Base-by-base conservation (phyloP, 2,797 vertebrate genomes). In the Halcyon smyrnensis region DNA sequence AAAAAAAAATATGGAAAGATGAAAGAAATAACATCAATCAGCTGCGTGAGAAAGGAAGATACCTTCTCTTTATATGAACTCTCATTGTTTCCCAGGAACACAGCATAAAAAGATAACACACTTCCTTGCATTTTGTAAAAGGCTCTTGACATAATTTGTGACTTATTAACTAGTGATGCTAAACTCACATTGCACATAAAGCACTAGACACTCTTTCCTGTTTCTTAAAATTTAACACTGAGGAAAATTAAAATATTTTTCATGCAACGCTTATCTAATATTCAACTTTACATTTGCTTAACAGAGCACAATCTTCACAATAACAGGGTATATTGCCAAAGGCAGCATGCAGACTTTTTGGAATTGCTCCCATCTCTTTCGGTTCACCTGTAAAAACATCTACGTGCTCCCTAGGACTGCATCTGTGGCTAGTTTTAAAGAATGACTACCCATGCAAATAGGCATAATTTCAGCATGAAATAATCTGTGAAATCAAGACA, bases 311-410 rank as follows among this genome's bases (percentile, higher is more conserved):
- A 28, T 98, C 98, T 98, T 98, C 98, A 98, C 98, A 98, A 98
- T 98, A 98, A 98, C 97, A 98, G 98, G 97, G 96, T 98, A 97
- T 93, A 97, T 97, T 98, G 98, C 98, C 98, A 98, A 98, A 98
- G 97, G 98, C 98, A 97, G 98, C 98, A 96, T 97, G 98, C 97
- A 98, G 98, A 98, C 98, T 96, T 98, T 97, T 97, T 98, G 98
- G 98, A 98, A 97, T 92, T 88, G 98, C 96, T 98, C 98, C 98
- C 98, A 98, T 98, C 97, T 98, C 98, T 98, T 98, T 98, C 98
- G 97, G 98, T 98, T 98, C 98, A 98, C 98, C 98, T 98, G 98
- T 98, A 98, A 98, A 98, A 98, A 98, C 98, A 98, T 98, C 98
- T 98, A 98, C 96, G 95, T 98, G 97, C 98, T 98, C 98, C 97